Percentiles rank a stretch among this genome's conserved stretches.
Evolutionary conservation across 2,113 vertebrate species (phyloP).

Genomic region (Polypterus bichir): DNA sequence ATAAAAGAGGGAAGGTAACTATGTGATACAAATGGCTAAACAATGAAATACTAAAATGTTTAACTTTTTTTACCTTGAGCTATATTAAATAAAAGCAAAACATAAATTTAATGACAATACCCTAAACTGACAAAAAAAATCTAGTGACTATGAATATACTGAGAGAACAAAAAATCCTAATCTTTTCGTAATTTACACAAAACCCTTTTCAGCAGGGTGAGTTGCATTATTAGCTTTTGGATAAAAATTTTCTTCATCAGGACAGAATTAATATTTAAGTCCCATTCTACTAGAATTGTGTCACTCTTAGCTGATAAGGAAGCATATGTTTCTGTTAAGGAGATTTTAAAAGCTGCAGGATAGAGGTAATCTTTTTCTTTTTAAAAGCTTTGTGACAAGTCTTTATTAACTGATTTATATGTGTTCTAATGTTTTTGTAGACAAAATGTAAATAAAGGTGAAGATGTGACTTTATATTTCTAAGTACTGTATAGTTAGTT

Average conservation of each 20-base stretch:
- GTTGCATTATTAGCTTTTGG: constrained; percentile 47
- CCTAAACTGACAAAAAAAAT: too few species aligned
- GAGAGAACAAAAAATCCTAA: constrained; percentile 36
- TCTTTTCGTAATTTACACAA: constrained; percentile 59
- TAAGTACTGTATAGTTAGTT: too few species aligned
- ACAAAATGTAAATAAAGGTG: constrained; percentile 6
- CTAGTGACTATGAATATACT: constrained; percentile 31
- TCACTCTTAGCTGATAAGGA: constrained; percentile 46
- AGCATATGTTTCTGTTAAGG: constrained; percentile 38
- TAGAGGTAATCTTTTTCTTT: constrained; percentile 12
- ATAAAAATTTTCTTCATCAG: constrained; percentile 52
- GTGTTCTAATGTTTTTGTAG: not conserved
- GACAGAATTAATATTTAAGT: constrained; percentile 56
- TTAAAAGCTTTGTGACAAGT: constrained; percentile 18
- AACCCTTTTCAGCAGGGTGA: constrained; percentile 45
- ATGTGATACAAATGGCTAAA: too few species aligned
- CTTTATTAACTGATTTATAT: constrained; percentile 25
- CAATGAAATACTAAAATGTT: too few species aligned
- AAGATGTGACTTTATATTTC: too few species aligned
- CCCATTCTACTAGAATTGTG: constrained; percentile 37
- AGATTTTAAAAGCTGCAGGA: constrained; percentile 9
- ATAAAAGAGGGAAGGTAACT: too few species aligned
- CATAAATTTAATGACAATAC: too few species aligned
- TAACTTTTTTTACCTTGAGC: too few species aligned
- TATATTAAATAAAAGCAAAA: too few species aligned